Percentiles rank a stretch among this genome's conserved stretches.
phyloP scores from a whole-genome alignment of 2,113 vertebrate species.

The Pterocles orientalis region DNA sequence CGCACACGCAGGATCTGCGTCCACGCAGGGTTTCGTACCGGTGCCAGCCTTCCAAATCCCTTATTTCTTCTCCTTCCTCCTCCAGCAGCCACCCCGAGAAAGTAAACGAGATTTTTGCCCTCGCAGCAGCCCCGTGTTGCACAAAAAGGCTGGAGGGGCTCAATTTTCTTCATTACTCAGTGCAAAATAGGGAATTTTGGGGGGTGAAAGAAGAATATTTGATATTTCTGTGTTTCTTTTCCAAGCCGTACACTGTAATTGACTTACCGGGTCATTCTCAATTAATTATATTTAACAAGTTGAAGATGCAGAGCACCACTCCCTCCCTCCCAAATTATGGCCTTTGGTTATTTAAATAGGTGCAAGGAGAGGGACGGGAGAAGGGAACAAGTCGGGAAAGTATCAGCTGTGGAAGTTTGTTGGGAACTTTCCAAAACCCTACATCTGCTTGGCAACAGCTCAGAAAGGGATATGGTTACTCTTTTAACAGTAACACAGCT shows the following conservation, averaged over 20 bases:
- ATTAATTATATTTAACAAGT: constrained; percentile 50
- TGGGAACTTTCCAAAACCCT: constrained; percentile 82
- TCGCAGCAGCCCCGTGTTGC: not conserved
- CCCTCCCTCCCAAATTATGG: constrained; percentile 31
- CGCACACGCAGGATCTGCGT: not conserved
- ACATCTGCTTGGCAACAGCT: constrained; percentile 84
- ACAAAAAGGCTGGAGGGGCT: not conserved
- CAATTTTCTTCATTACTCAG: not conserved
- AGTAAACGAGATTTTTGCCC: not conserved
- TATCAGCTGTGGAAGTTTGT: constrained; percentile 78
- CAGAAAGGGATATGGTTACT: constrained; percentile 83
- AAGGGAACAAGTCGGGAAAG: constrained; percentile 68
- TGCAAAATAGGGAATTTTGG: not conserved
- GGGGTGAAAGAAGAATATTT: constrained; percentile 17
- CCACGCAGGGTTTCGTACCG: fast-evolving
- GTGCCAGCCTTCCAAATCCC: not conserved
- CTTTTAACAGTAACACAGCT: constrained; percentile 80
- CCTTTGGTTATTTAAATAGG: constrained; percentile 64
- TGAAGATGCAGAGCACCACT: constrained; percentile 1
- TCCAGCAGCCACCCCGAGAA: not conserved
- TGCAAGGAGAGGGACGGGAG: constrained; percentile 63
- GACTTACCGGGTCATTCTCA: constrained; percentile 21
- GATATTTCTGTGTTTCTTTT: constrained; percentile 8
- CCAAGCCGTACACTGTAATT: not conserved
- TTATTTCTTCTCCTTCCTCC: not conserved